Base-by-base conservation (phyloP, 1,140 invertebrate genomes). In the Macrosteles quadrilineatus region DNA sequence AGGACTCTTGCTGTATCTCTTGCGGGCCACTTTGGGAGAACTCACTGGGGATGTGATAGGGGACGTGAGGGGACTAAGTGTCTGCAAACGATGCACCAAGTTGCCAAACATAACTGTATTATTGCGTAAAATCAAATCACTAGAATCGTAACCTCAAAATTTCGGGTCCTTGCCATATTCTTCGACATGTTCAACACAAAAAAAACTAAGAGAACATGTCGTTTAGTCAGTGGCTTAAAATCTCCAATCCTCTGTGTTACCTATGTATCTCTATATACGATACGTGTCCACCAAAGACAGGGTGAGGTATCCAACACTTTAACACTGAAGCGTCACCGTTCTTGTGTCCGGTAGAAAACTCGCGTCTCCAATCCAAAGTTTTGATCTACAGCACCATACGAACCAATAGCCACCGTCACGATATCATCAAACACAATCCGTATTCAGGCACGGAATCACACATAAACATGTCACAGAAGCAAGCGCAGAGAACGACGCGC, bases 71-170 rank as follows among this genome's bases (percentile, higher is more conserved):
- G 73, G 74, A 45, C 70, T 73, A 43, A 76, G 68, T 12, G 73
- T 69, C 63, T 75, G 74, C 17, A 77, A 68, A 45, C 73, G 70
- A 30, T 75, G 73, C 25, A 77, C 75, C 43, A 77, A 63, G 25
- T 69, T 72, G 29, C 75, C 74, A 29, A 77, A 75, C 76, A 77
- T 77, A 14, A 14, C 14, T 36, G n/a, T n/a, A n/a, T n/a, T n/a
- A n/a, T 14, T 36, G 32, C 32, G 32, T 36, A 4, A 36, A 19
- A 29, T 62, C 1, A 29, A 30, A 59, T 6, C 1, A 11, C 17
- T 3, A 17, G n/a, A 62, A 62, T 25, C 29, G 21, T 62, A 19
- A 29, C 17, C 2, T 19, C 57, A 62, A 62, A 62, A 29, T 27
- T 3, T 36, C 32, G 32, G 14, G 29, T 31, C 17, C 25, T 32